Base-by-base conservation (phyloP, 2,797 vertebrate genomes). In the Hyperoplus immaculatus region DNA sequence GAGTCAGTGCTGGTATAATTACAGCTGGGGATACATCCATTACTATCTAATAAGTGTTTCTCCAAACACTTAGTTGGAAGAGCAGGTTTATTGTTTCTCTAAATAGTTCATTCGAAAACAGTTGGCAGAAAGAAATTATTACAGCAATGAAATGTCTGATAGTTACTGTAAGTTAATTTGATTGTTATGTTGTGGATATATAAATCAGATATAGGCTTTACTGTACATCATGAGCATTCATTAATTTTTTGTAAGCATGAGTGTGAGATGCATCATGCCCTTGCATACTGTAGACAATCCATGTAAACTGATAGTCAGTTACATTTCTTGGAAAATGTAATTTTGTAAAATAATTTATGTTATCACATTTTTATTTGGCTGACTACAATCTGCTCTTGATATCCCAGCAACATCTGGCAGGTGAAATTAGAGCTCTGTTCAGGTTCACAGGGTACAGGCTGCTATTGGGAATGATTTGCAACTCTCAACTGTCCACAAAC, bases 41-140 rank as follows among this genome's bases (percentile, higher is more conserved):
- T 92, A 78, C 78, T 81, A 89, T 90, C 83, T 82, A 84, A 91
- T 91, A 87, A 77, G 74, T 76, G 61, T 83, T 80, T 82, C 57
- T 84, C 51, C 42, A 79, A 81, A 84, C 57, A 79, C 73, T 82
- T 68, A 68, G 69, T 72, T 69, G 59, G 7, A 3, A 69, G 55
- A 79, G 69, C 13, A 38, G 18, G 39, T 61, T 11, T 72, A 81
- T 81, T 72, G 49, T 75, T 78, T 77, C 36, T 63, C 13, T 39
- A 2, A 53, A 57, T 51, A 42, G 64, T 61, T 63, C 42, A 74
- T 38, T 62, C 4, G 46, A 64, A 38, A 69, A 67, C 36, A 74
- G 29, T 65, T 75, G 53, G 59, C 58, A 63, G 16, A 69, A 57
- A 78, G 21, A 42, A 45, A 67, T 75, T 38, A 70, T 51, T 53